Percentiles rank a stretch among this genome's conserved stretches.
Conservation (phyloP, 1,140 invertebrate species). For the Euborellia annulipes region DNA sequence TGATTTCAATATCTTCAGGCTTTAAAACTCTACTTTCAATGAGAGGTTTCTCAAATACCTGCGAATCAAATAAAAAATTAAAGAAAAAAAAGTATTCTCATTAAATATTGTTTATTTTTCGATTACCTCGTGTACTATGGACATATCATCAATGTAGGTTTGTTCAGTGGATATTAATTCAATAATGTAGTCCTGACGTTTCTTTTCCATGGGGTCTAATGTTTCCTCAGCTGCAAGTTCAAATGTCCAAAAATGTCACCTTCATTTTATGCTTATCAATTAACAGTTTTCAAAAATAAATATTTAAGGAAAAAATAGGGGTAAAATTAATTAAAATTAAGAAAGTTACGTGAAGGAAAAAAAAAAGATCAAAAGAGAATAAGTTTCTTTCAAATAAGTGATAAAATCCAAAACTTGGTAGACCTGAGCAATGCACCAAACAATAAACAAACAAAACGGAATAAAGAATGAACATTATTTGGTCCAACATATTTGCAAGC, state of each 20-base stretch:
- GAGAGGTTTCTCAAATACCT: constrained; percentile 58
- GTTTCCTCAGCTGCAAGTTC: not conserved
- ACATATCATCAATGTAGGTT: constrained; percentile 60
- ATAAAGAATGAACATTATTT: too few relatives aligned
- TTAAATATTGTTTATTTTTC: constrained; percentile 8
- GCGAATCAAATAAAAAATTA: constrained; percentile 8
- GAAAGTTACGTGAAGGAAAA: too few relatives aligned
- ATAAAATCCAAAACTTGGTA: too few relatives aligned
- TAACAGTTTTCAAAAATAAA: too few relatives aligned
- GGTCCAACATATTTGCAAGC: too few relatives aligned
- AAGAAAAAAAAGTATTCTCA: constrained; percentile 8
- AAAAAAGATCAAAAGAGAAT: too few relatives aligned
- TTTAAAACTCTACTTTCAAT: constrained; percentile 41
- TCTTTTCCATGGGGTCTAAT: constrained; percentile 26
- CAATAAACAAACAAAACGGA: too few relatives aligned
- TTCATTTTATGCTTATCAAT: too few relatives aligned
- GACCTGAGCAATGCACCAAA: too few relatives aligned
- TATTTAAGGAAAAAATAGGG: too few relatives aligned
- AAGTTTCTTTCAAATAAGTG: too few relatives aligned
- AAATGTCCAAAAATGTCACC: not conserved
- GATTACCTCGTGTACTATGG: constrained; percentile 54
- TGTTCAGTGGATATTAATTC: constrained; percentile 66
- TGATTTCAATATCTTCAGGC: constrained; percentile 44
- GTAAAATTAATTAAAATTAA: too few relatives aligned
- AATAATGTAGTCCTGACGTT: constrained; percentile 50